Evolutionary conservation across 2,113 vertebrate species (phyloP).

Genomic region (Enhydra lutris): DNA sequence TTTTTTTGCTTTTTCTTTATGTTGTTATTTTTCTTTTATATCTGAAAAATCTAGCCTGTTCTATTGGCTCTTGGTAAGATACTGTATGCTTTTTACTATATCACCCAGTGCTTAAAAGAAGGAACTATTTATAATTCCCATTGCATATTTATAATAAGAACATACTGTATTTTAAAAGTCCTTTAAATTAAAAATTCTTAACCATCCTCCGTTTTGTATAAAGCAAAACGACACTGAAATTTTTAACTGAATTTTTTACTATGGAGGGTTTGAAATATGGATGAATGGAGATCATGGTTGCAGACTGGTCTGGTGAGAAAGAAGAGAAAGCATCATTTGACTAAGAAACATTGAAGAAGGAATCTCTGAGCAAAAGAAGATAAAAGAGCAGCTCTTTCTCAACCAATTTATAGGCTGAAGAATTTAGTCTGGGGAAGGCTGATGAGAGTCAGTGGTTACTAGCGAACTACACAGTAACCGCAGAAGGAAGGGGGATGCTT

Average conservation of each 20-base stretch:
- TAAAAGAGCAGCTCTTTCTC: not conserved
- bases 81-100: not conserved
- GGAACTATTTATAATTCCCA: not conserved
- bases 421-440: not conserved
- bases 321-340: not conserved
- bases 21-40: not conserved
- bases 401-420: not conserved
- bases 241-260: not conserved
- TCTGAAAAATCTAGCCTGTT: not conserved
- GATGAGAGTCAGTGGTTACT: not conserved
- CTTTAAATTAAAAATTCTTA: not conserved
- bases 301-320: not conserved
- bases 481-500: not conserved
- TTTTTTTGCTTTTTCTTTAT: not conserved
- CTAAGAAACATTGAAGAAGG: not conserved
- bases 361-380: not conserved
- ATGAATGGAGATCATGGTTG: not conserved
- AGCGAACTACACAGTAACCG: not conserved
- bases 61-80: not conserved
- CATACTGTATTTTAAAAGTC: not conserved
- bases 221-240: constrained; percentile 1
- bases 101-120: not conserved
- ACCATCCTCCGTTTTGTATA: not conserved
- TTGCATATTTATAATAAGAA: not conserved
- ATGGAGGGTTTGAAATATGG: not conserved